Conservation (phyloP, 2,797 vertebrate species). For the Amblyopsis hoosieri region DNA sequence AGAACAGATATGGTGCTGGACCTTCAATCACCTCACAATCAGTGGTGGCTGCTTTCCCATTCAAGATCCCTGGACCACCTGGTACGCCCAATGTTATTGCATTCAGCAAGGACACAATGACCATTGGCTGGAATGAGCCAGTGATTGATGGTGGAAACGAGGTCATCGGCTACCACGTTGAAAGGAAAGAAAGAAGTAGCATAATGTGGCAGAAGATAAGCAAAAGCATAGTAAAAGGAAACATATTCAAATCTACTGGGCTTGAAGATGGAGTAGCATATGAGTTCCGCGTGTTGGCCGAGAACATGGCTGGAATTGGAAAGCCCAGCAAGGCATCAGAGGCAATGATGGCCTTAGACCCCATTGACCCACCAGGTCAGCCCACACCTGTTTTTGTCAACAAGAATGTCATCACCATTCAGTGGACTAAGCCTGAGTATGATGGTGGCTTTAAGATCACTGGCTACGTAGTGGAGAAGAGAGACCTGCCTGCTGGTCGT, state of each 20-base stretch:
- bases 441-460: constrained; percentile 98
- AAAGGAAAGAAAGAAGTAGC: constrained; percentile 95
- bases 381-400: constrained; percentile 88
- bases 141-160: constrained; percentile 95
- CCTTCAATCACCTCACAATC: constrained; percentile 88
- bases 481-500: constrained; percentile 89
- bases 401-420: constrained; percentile 90
- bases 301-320: constrained; percentile 96
- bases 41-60: constrained; percentile 92
- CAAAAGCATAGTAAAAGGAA: constrained; percentile 88
- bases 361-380: constrained; percentile 94
- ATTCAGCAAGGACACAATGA: constrained; percentile 94
- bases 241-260: constrained; percentile 91
- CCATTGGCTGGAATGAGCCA: constrained; percentile 96
- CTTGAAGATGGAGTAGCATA: constrained; percentile 94
- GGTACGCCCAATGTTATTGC: constrained; percentile 91
- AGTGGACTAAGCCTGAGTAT: constrained; percentile 96
- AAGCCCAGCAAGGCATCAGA: constrained; percentile 97
- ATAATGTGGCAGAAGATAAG: constrained; percentile 94
- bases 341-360: constrained; percentile 90
- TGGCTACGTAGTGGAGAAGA: constrained; percentile 95
- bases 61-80: constrained; percentile 96
- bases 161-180: constrained; percentile 93
- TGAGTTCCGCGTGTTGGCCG: constrained; percentile 95
- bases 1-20: constrained; percentile 94